Evolutionary conservation across 2,888 invertebrate genomes (phyloP).

Genomic region (Heliconius ismenius): DNA sequence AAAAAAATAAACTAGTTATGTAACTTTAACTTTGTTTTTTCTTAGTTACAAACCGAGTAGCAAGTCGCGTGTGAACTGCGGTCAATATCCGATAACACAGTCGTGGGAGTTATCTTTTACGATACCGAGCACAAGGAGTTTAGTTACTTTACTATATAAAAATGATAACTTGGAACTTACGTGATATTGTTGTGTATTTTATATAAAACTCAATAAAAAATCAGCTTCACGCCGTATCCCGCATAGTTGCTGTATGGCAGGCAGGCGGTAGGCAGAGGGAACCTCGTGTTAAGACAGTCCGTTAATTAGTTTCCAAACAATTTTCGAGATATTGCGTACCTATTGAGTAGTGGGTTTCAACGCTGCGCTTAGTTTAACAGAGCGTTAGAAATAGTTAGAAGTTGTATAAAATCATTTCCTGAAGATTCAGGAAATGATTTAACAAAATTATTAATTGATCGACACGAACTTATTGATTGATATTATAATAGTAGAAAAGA

Average conservation of each 20-base stretch:
- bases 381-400: too few species aligned
- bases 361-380: too few species aligned
- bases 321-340: too few species aligned
- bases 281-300: too few species aligned
- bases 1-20: constrained; percentile 1
- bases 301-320: too few species aligned
- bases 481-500: neutral
- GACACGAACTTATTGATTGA: neutral
- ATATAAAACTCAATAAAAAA: neutral
- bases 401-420: too few species aligned
- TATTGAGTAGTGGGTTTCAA: too few species aligned
- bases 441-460: neutral
- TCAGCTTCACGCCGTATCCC: neutral
- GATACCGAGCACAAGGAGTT: constrained; percentile 45
- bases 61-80: constrained; percentile 42
- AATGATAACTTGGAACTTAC: constrained; percentile 19
- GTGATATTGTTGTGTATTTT: neutral
- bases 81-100: constrained; percentile 55
- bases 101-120: constrained; percentile 49
- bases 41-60: constrained; percentile 17
- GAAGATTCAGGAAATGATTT: too few species aligned
- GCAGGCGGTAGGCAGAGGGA: neutral
- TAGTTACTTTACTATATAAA: constrained; percentile 35
- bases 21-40: constrained; percentile 14
- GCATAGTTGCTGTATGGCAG: too few species aligned